Conservation (phyloP, 2,888 invertebrate species). For the Pilophorus perplexus region DNA sequence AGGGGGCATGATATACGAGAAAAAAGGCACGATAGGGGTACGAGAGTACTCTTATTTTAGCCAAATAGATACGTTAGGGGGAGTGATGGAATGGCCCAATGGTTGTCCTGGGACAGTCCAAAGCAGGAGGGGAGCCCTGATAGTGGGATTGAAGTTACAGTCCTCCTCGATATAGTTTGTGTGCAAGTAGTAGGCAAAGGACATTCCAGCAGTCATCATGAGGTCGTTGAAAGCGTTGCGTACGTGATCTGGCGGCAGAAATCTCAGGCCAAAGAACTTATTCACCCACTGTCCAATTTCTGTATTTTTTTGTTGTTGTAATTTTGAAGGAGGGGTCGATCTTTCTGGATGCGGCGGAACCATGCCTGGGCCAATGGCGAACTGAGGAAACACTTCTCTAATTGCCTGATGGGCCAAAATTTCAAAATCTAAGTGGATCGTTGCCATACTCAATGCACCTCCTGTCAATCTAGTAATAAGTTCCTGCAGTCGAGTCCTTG, state of each 20-base stretch:
- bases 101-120: constrained; percentile 11
- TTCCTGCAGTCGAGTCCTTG: background rate
- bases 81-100: background rate
- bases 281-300: constrained; percentile 16
- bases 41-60: no score
- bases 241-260: background rate
- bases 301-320: constrained; percentile 9
- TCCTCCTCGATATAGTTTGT: background rate
- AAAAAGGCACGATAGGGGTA: background rate
- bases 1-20: background rate
- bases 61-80: background rate
- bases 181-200: background rate
- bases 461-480: background rate
- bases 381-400: constrained; percentile 13
- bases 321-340: background rate
- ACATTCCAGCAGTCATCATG: constrained; percentile 2
- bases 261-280: constrained; percentile 8
- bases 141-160: background rate
- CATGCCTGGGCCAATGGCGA: constrained; percentile 1
- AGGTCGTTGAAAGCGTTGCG: constrained; percentile 11
- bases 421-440: constrained; percentile 20
- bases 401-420: constrained; percentile 19
- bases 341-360: constrained; percentile 9
- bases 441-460: background rate
- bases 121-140: constrained; percentile 7